phyloP scores from a whole-genome alignment of 2,797 vertebrate species.

The Peromyscus aztecus region DNA sequence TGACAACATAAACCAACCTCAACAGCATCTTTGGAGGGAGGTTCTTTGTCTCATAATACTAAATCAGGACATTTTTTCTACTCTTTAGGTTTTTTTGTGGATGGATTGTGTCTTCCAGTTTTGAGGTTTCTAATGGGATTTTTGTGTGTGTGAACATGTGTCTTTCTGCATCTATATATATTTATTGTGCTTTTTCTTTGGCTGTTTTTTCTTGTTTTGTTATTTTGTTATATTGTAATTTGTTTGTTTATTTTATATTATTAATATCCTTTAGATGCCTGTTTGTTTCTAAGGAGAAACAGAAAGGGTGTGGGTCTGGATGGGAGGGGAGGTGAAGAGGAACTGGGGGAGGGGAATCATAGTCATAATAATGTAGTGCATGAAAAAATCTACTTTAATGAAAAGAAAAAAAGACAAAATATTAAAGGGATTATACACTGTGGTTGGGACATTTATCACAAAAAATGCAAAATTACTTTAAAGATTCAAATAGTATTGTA shows the following conservation, averaged over 20 bases:
- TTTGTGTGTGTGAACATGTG: background rate
- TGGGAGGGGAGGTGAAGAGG: background rate
- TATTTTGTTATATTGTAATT: background rate
- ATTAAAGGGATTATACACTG: background rate
- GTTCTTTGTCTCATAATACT: background rate
- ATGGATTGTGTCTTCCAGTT: background rate
- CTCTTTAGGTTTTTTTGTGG: background rate
- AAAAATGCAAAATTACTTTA: background rate
- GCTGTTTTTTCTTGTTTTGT: background rate
- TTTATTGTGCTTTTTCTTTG: background rate
- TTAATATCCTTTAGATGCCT: background rate
- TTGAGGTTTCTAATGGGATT: background rate
- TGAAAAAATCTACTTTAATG: background rate
- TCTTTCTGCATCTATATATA: background rate
- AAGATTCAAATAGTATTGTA: background rate
- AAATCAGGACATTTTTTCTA: background rate
- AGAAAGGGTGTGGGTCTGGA: background rate
- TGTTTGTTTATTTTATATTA: background rate
- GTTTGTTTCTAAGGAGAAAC: background rate
- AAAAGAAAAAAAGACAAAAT: background rate
- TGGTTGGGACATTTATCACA: background rate
- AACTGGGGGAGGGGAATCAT: background rate
- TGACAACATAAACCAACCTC: background rate
- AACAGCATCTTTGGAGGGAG: background rate
- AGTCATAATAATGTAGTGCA: background rate